phyloP scores from a whole-genome alignment of 1,140 invertebrate genomes.

The Anastrepha ludens region DNA sequence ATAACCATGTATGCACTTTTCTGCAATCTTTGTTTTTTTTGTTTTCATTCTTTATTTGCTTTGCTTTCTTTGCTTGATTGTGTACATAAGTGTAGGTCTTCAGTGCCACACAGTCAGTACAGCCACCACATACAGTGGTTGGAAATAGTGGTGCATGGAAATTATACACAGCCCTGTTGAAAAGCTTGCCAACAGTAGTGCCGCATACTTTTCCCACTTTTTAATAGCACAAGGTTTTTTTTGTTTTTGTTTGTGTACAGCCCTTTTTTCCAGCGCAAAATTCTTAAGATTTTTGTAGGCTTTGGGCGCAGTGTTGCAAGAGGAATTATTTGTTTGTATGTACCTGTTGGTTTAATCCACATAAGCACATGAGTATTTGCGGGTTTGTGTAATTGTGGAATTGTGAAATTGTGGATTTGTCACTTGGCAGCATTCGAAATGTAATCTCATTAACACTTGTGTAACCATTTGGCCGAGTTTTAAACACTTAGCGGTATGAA shows the following conservation, averaged over 20 bases:
- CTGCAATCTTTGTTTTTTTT: not conserved
- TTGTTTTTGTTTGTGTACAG: not conserved
- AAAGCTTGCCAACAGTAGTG: not conserved
- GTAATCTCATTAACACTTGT: slow-evolving; percentile 48
- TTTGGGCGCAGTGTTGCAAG: not conserved
- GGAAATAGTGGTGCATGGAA: not conserved
- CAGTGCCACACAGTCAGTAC: too few species aligned
- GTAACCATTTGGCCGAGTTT: not conserved
- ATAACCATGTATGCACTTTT: slow-evolving; percentile 26
- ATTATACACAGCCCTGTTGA: not conserved
- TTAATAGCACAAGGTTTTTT: not conserved
- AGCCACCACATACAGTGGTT: too few species aligned
- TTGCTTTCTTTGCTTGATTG: not conserved
- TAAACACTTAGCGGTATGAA: slow-evolving; percentile 23
- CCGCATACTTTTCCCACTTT: not conserved
- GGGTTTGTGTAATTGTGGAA: not conserved
- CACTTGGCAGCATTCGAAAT: not conserved
- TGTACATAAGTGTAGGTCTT: too few species aligned
- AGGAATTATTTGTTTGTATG: not conserved
- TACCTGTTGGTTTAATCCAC: not conserved
- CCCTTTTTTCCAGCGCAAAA: not conserved
- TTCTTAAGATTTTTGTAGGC: not conserved
- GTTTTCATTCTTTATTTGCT: not conserved
- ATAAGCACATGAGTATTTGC: not conserved
- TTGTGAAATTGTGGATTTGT: not conserved